Evolutionary conservation across 92 coral and sea anemone species (phyloP).

Genomic region (Heliopora coerulea): DNA sequence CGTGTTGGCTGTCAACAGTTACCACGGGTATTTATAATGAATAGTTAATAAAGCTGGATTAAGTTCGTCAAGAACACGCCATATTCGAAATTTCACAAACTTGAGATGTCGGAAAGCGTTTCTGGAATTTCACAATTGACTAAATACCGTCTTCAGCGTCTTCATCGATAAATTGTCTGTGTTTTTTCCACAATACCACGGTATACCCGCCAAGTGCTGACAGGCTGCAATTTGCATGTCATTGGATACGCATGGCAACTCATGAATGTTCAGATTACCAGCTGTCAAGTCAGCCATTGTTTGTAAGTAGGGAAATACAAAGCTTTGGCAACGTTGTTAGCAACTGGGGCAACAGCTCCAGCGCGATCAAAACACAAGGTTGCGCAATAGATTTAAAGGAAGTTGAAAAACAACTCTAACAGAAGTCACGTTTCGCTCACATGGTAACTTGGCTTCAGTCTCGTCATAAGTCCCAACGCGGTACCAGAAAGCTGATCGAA

Average conservation of each 20-base stretch:
- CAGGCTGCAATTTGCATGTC: neutral
- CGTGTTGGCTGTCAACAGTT: constrained; percentile 6
- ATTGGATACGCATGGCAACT: constrained; percentile 21
- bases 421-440: too few species aligned
- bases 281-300: constrained; percentile 3
- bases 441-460: too few species aligned
- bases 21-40: neutral
- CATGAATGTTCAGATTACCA: constrained; percentile 1
- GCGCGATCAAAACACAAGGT: too few species aligned
- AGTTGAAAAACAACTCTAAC: too few species aligned
- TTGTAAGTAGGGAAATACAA: neutral
- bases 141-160: too few species aligned
- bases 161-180: too few species aligned
- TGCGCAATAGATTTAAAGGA: too few species aligned
- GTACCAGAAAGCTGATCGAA: too few species aligned
- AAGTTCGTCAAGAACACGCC: neutral
- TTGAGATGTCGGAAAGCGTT: neutral
- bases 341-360: neutral
- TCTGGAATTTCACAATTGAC: neutral
- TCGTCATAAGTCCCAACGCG: too few species aligned
- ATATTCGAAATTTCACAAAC: neutral
- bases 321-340: neutral
- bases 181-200: neutral
- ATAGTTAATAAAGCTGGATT: constrained; percentile 1
- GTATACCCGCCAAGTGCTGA: neutral